A percentile compares a stretch with the other conserved stretches of the same genome.
phyloP scores from a whole-genome alignment of 1,140 invertebrate species.

The Cotesia vestalis region DNA sequence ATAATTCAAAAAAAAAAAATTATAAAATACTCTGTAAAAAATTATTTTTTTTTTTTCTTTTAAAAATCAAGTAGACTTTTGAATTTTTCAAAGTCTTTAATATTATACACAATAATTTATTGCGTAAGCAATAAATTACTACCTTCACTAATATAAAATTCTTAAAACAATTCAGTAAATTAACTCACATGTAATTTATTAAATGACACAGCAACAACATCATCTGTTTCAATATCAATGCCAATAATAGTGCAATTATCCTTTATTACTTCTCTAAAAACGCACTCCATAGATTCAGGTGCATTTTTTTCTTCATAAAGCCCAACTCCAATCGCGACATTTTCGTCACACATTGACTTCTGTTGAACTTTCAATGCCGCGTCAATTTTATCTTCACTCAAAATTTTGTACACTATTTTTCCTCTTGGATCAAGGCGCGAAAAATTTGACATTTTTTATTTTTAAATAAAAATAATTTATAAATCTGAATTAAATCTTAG shows the following conservation, averaged over 20 bases:
- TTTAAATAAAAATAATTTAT: constrained; percentile 9
- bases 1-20: no score
- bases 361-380: constrained; percentile 42
- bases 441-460: constrained; percentile 29
- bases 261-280: constrained; percentile 50
- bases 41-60: no score
- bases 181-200: constrained; percentile 54
- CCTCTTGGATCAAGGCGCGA: constrained; percentile 15
- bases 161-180: neutral
- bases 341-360: constrained; percentile 46
- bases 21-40: no score
- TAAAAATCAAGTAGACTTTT: no score
- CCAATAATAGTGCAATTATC: constrained; percentile 52
- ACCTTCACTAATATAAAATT: neutral
- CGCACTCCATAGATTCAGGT: constrained; percentile 46
- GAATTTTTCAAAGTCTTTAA: no score
- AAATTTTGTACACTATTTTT: constrained; percentile 42
- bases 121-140: no score
- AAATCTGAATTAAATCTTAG: no score
- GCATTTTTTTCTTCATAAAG: constrained; percentile 49
- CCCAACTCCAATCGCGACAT: constrained; percentile 45
- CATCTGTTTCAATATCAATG: constrained; percentile 43
- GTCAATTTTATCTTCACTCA: constrained; percentile 43
- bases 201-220: constrained; percentile 52
- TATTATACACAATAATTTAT: no score